Base-by-base conservation (phyloP, 2,888 invertebrate species). In the Pachycephus smyrnensis region DNA sequence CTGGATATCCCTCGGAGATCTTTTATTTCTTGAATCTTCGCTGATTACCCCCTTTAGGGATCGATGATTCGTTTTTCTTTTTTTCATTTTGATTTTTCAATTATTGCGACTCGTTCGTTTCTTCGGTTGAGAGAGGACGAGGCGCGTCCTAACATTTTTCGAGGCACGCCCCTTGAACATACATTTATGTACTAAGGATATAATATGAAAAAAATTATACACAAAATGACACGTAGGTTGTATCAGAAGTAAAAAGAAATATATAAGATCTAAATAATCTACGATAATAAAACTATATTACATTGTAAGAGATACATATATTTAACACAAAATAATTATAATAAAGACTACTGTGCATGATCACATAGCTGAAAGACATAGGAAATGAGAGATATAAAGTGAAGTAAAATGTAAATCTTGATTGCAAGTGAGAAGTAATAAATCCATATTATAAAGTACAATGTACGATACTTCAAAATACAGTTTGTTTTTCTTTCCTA, bases 191-290 rank as follows among this genome's bases (percentile, higher is more conserved):
- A 78, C 74, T 75, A 40, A 40, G 40, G 40, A 40, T 40, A 77
- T 75, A 69, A 73, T 76, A 35, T 35, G 32, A 73, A 12, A 33
- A 33, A 84, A 87, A 85, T 85, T 83, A 87, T 84, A 84, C 80
- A 87, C 79, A 82, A 84, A 84, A 85, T 85, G 82, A 86, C 84
- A 86, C 80, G 84, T 86, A 86, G 84, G 83, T 84, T 86, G 85
- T 84, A 86, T 81, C 81, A 82, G 84, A 82, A 80, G 82, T 81
- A 80, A 82, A 83, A 82, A 80, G 82, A 81, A 77, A 82, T 85
- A 82, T 80, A 80, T 85, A 83, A 83, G 75, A 79, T 80, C 78
- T 80, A 86, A 86, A 85, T 82, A 85, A 81, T 86, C 86, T 81
- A 86, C 81, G 82, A 82, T 80, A 80, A 80, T 75, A 82, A 83